Evolutionary conservation across 2,113 vertebrate species (phyloP), one percentile per base, ranked within the genome.

Genomic region (Abramis brama): DNA sequence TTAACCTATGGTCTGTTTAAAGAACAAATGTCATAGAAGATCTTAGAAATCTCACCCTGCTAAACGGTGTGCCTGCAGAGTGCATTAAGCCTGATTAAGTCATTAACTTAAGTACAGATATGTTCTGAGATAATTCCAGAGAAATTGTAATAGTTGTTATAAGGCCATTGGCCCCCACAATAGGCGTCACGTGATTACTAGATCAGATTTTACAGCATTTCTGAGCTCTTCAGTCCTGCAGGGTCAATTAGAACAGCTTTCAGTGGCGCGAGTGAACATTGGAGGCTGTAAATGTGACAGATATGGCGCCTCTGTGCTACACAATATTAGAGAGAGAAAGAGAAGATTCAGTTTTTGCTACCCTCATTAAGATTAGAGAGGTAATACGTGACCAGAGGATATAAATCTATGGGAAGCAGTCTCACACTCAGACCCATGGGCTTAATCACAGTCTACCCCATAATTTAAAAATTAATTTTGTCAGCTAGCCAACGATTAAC

Each of bases 311-410:
- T 45, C 21, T 68, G 30, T 33, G 60, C 78, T 15, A 30, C 52
- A 79, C 43, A 64, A 30, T 73, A 43, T 71, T 64, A 33, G 77
- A 71, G 60, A 85, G 50, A 73, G 47, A 36, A 62, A 60, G 74
- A 50, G 33, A 75, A 71, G 73, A 50, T 81, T n/a, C 15, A 3
- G 39, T 81, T 23, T 64, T 85, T 64, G 73, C 25, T 21, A 43
- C 27, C 55, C 30, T 86, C 47, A 86, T 86, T 83, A 83, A 57
- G 85, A 83, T 82, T 83, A 83, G 47, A 83, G n/a, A 81, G 9
- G 39, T 81, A 81, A 66, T 81, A 66, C 60, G 0, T 66, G 25
- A 50, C 39, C 79, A 39, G 39, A 66, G 25, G 13, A 66, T 60
- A 33, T 55, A 55, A 76, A 52, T 77, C 74, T 74, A n/a, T 57